Evolutionary conservation across 2,888 invertebrate species (phyloP), one percentile per base, ranked within the genome.

Genomic region (Clostera curtula): DNA sequence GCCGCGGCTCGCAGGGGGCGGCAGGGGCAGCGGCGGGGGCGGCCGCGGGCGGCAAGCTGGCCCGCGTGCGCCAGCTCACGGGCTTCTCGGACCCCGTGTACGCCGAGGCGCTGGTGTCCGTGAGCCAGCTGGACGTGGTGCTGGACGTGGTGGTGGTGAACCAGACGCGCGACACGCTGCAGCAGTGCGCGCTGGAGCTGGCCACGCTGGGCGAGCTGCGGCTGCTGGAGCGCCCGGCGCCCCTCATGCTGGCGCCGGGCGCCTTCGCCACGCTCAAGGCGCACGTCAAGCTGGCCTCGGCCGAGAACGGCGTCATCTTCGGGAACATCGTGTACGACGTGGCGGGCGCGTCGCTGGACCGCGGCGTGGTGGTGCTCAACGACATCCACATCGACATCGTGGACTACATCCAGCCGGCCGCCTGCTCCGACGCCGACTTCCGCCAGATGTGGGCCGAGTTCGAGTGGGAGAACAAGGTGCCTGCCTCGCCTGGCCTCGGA

Each of bases 391-490:
- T 99, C 64, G 99, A 99, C 79, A 98, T 99, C 51, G 97, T 99
- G 95, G 99, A 99, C 85, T 98, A 98, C 82, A 97, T 98, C 59
- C 93, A 98, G 59, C 98, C 98, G 10, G 97, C 97, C 8, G 77
- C 87, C 19, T 98, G 98, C 74, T 94, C 92, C 27, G 99, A 99
- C 72, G 90, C 92, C 0, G 98, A 99, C 83, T 99, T 99, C 87
- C 85, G 99, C 4, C 93, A 95, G 77, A 99, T 99, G 99, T 99
- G 99, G 99, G 96, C 97, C 2, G 98, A 98, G 86, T 99, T 99
- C 83, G 99, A 99, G 80, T 99, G 99, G 99, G 99, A 99, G 85
- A 99, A 99, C 79, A 99, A 99, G 88, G 97, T 75, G 25, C n/a
- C n/a, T n/a, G n/a, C n/a, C n/a, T n/a, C n/a, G n/a, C n/a, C n/a